Evolutionary conservation across 2,113 vertebrate species (phyloP), one percentile per base, ranked within the genome.

Genomic region (Paramormyrops kingsleyae): DNA sequence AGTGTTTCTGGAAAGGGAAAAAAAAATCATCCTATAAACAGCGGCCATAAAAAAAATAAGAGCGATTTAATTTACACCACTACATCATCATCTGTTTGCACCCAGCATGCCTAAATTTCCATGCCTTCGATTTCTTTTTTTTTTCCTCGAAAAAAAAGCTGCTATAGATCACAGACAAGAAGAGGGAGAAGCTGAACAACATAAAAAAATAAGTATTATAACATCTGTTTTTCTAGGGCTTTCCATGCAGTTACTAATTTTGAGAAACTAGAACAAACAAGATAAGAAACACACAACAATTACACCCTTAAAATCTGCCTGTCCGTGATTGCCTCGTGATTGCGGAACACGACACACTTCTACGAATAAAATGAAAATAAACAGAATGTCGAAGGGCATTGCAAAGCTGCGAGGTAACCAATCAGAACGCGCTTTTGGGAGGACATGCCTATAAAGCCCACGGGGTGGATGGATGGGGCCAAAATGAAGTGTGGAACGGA

Each of bases 1-100:
- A 53, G 49, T 35, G 47, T 56, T 87, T 87, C 85, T 87, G 47
- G 85, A 87, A 87, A 35, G 46, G 46, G 85, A 39, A 87, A 52
- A 83, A 83, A 83, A 83, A 70, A 70, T 70, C 47, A n/a, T 86
- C 24, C 31, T 42, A 87, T 87, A 87, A 87, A 53, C 50, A 87
- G 27, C 50, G 46, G 85, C 50, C n/a, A 39, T 52, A 56, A 87
- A 53, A 70, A 53, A 87, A 56, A n/a, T 53, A 39, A n/a, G 2
- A 87, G 85, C 12, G 7, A 52, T 53, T 87, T 56, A 87, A 87
- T 87, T 53, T 53, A 53, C 49, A 53, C 15, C 31, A 42, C 85
- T 39, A 35, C 44, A 47, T 24, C 47, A n/a, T 85, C 47, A 50
- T 50, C n/a, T 17, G 46, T 31, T 50, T 10, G 27, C 85, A 87